phyloP scores from a whole-genome alignment of 2,888 invertebrate species.

The Teleogryllus oceanicus region DNA sequence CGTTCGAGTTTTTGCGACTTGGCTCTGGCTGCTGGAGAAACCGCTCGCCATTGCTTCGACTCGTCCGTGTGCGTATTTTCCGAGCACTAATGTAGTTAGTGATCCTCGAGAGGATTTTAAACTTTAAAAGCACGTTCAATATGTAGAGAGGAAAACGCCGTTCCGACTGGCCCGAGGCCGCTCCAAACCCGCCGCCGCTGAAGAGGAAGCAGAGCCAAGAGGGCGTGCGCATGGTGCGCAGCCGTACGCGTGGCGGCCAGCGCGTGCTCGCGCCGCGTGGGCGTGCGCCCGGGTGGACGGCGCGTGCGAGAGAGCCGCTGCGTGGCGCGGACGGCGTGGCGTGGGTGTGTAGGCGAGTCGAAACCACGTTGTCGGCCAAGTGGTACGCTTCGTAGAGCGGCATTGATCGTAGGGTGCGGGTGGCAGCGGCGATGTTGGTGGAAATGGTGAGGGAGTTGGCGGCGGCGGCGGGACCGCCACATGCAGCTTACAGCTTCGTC shows the following conservation, averaged over 20 bases:
- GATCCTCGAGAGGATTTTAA: not conserved
- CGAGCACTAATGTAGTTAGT: not conserved
- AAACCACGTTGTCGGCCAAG: conserved; percentile 10
- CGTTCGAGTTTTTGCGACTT: not conserved
- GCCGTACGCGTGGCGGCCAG: not conserved
- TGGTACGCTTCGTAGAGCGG: conserved; percentile 9
- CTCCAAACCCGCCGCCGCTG: no score
- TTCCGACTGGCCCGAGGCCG: no score
- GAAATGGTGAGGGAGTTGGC: not conserved
- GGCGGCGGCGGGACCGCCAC: not conserved
- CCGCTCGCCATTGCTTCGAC: not conserved
- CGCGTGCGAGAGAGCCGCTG: not conserved
- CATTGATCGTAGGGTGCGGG: not conserved
- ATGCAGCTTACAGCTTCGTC: no score
- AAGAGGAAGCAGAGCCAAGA: no score
- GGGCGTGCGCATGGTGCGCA: no score
- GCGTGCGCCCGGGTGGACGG: not conserved
- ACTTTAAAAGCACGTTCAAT: conserved; percentile 4
- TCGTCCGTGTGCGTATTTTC: not conserved
- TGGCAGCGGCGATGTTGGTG: not conserved
- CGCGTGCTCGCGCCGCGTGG: not conserved
- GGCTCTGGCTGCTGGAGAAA: not conserved
- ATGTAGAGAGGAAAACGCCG: not conserved
- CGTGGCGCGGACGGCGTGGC: not conserved
- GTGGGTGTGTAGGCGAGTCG: not conserved